These are phyloP conservation scores for Cottoperca gobio DNA, from an alignment of 2,797 vertebrate genomes.

Conservation along the genomic window DNA sequence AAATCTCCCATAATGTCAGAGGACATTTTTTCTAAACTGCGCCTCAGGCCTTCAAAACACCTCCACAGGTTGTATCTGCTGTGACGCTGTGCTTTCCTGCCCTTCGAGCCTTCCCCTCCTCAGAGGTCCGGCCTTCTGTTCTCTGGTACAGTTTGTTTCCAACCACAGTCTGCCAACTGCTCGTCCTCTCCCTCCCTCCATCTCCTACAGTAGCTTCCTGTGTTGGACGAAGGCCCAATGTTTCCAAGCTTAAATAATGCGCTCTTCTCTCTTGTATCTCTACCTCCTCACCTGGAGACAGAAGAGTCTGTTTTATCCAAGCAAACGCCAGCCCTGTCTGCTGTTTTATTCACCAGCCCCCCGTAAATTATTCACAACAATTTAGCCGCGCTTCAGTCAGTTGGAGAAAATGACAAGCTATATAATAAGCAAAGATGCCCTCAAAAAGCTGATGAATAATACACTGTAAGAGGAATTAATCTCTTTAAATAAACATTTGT, in stretches of 20 bases:
- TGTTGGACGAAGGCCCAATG: constrained; percentile 71
- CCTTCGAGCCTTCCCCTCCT: constrained; percentile 63
- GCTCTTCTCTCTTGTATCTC: constrained; percentile 71
- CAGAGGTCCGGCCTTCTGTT: constrained; percentile 81
- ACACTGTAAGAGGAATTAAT: constrained; percentile 79
- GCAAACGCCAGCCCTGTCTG: constrained; percentile 60
- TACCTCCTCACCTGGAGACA: constrained; percentile 79
- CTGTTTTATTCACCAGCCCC: constrained; percentile 82
- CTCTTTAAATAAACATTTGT: constrained; percentile 81
- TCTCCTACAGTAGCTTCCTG: constrained; percentile 68
- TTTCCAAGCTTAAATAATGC: constrained; percentile 78
- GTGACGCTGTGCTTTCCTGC: constrained; percentile 56
- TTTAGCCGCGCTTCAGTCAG: constrained; percentile 82
- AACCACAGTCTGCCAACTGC: constrained; percentile 71
- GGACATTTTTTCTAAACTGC: constrained; percentile 13
- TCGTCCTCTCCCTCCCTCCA: constrained; percentile 54
- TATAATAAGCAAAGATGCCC: constrained; percentile 79
- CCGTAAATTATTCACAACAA: constrained; percentile 85
- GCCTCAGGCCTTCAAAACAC: constrained; percentile 22
- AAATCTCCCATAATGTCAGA: constrained; percentile 7
- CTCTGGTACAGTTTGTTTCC: constrained; percentile 77
- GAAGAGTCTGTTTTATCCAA: constrained; percentile 63
- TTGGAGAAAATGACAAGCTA: constrained; percentile 77
- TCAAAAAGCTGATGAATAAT: constrained; percentile 83
- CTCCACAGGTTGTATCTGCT: constrained; percentile 60